Evolutionary conservation across 2,797 vertebrate genomes (phyloP).

Genomic region (Tarsius wallacei): DNA sequence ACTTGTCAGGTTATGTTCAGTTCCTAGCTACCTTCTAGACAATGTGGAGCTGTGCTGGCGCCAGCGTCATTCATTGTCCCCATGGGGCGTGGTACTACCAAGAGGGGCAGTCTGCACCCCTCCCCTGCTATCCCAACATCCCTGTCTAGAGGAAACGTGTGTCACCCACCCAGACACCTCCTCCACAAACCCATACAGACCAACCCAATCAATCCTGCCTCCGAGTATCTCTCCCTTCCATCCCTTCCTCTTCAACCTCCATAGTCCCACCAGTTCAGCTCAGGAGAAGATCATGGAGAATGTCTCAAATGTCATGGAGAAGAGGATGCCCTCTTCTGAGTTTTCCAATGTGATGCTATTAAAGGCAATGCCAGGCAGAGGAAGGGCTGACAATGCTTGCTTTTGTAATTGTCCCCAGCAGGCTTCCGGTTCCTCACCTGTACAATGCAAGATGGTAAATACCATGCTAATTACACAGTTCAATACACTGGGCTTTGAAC

Average conservation of each 20-base stretch:
- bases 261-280: neutral
- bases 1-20: rapidly evolving
- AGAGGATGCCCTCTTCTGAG: neutral
- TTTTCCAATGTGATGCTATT: neutral
- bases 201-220: neutral
- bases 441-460: neutral
- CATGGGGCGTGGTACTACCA: rapidly evolving
- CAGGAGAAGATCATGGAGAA: neutral
- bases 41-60: neutral
- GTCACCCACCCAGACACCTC: neutral
- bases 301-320: neutral
- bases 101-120: neutral
- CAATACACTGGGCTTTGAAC: neutral
- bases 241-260: neutral
- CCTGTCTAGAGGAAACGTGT: neutral
- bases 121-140: neutral
- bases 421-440: neutral
- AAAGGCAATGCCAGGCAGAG: neutral
- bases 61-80: neutral
- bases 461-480: neutral
- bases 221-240: neutral
- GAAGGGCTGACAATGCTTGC: neutral
- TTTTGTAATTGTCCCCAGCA: neutral
- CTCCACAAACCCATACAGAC: neutral
- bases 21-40: neutral